Base-by-base conservation (phyloP, 2,797 vertebrate genomes). In the Tokudaia tokunoshimensis region DNA sequence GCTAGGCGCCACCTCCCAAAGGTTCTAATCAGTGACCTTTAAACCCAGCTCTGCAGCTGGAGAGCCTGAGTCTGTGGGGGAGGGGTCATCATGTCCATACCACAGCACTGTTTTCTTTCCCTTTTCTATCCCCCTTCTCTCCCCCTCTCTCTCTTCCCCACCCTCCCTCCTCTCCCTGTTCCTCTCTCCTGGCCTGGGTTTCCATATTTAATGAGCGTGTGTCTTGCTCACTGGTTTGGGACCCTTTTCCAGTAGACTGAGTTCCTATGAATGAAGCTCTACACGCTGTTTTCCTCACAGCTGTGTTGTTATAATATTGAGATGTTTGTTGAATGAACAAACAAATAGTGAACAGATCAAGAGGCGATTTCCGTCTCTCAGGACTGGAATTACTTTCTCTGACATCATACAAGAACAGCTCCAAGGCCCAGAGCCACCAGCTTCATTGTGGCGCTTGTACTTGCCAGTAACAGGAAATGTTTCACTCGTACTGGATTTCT, bases 401-500 rank as follows among this genome's bases (percentile, higher is more conserved):
- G 88, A 89, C 0, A 0, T 90, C 37, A 1, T 65, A 20, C 44
- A 85, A 94, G 67, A 70, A 61, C 65, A 92, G 70, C 84, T 24
- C 44, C 83, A 65, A 91, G 59, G 37, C 79, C 63, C 78, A 47
- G 61, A 72, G 76, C 50, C 6, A 10, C 26, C n/a, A 63, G 55
- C 89, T 96, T 89, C 76, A 65, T 63, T 88, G 93, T 93, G 81
- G 81, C 84, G 44, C 90, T 92, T 86, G 14, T 75, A 74, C 63
- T 97, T 94, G 81, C 61, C 59, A 83, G 61, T 55, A 94, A 92
- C 65, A 91, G 72, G 80, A 91, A 75, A 44, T 50, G 52, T 86
- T 94, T 65, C 24, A n/a, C 31, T 94, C 96, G 92, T 86, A 94
- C 85, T 89, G 81, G 70, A 76, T 91, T 86, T 96, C 55, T 70